Base-by-base conservation (phyloP, 1,140 invertebrate genomes). In the Lordiphosa clarofinis region DNA sequence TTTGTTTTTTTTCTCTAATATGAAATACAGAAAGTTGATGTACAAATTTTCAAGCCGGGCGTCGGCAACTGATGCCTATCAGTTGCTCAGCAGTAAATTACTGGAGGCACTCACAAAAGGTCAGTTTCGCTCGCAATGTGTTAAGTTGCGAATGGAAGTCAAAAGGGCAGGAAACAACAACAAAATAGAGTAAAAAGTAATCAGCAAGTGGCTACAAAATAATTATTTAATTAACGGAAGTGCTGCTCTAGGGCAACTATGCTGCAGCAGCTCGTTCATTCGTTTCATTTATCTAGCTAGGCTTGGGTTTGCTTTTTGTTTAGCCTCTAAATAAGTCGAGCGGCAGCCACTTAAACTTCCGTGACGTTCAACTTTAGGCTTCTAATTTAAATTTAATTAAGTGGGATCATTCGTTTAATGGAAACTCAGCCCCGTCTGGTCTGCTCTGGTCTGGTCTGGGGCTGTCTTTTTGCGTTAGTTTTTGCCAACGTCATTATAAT, bases 331-430 rank as follows among this genome's bases (percentile, higher is more conserved):
- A 69, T 65, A 69, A 55, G 35, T 43, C 12, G n/a, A 46, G 39
- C 60, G 13, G 38, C 61, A 61, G 73, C 38, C 44, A 54, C 59
- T 69, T 61, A 73, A 79, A 56, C 65, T 59, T 56, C 50, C 69
- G 78, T 78, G 78, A 73, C 73, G 78, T 78, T 75, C 73, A 84
- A 73, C 73, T 84, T 84, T 82, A 82, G 78, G 69, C 78, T 73
- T 65, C 65, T 84, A 84, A 84, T 84, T 84, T 84, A 84, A 84
- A 84, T 84, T 84, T 84, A 84, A 84, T 84, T 84, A 84, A 84
- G 78, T 84, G 65, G 69, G 52, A 72, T 66, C 65, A 78, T 66
- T 76, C 67, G 67, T 49, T 63, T 71, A 71, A 71, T 70, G 58
- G 52, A 70, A 71, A 48, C 44, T 58, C 11, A 43, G 21, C 47